A percentile compares a stretch with the other conserved stretches of the same genome.
These are phyloP conservation scores for Cyphomyrus discorhynchus DNA, from an alignment of 2,113 vertebrate genomes.

Conservation along the genomic window DNA sequence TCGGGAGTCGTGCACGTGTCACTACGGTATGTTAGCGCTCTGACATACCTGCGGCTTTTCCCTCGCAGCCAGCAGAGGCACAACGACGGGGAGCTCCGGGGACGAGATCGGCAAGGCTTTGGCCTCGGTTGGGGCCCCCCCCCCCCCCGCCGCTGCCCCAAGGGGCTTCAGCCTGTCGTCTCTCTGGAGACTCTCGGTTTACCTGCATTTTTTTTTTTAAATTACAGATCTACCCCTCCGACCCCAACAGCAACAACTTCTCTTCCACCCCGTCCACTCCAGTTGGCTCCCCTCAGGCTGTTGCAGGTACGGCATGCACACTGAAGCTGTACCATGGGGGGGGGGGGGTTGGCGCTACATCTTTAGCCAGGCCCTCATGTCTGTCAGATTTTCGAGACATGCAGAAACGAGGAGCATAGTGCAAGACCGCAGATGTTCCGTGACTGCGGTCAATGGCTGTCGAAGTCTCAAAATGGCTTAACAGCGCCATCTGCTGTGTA, in stretches of 20 bases:
- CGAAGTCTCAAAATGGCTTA: conserved; percentile 23
- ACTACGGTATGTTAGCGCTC: not conserved
- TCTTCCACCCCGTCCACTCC: conserved; percentile 89
- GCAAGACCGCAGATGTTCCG: not conserved
- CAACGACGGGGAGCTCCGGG: conserved; percentile 85
- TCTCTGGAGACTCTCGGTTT: not conserved
- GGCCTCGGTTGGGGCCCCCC: conserved; percentile 76
- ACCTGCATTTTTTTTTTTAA: not conserved
- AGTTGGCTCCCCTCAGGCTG: conserved; percentile 87
- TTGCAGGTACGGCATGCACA: conserved; percentile 69
- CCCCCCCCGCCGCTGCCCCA: not conserved
- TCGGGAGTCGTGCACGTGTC: not conserved
- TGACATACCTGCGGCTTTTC: conserved; percentile 33
- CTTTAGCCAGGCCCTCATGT: not conserved
- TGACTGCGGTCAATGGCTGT: not conserved
- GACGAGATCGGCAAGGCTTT: conserved; percentile 96
- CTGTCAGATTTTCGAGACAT: not conserved
- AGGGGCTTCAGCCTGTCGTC: not conserved
- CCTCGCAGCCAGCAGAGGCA: conserved; percentile 73
- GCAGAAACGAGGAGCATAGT: not conserved
- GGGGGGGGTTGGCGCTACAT: no score
- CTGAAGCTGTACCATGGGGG: no score
- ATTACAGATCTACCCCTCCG: conserved; percentile 90
- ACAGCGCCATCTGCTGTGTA: conserved; percentile 54
- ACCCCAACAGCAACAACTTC: conserved; percentile 97